Evolutionary conservation across 2,797 vertebrate species (phyloP).

Genomic region (Gallirallus australis): DNA sequence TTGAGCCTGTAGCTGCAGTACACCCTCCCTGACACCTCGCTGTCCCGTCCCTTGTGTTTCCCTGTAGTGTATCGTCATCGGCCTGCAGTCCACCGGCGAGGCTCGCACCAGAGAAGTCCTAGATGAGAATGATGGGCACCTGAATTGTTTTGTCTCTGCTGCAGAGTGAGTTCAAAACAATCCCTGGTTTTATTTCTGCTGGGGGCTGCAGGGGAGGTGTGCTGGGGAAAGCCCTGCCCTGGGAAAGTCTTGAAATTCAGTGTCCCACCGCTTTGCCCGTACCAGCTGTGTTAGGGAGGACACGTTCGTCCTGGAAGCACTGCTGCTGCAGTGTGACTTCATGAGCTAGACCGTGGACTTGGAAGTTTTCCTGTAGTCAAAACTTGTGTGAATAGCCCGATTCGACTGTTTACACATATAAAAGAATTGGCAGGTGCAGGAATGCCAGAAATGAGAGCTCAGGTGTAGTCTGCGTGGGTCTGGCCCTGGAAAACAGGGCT

Average conservation of each 20-base stretch:
- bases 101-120: conserved; percentile 96
- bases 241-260: background rate
- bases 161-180: conserved; percentile 78
- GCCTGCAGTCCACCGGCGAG: conserved; percentile 98
- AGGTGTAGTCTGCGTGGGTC: background rate
- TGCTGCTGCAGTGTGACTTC: background rate
- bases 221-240: background rate
- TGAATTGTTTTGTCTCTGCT: conserved; percentile 96
- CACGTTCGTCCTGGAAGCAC: background rate
- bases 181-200: background rate
- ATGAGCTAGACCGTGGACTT: background rate
- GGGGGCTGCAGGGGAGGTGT: background rate
- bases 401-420: fast-evolving
- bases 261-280: background rate
- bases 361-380: background rate
- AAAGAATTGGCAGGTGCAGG: background rate
- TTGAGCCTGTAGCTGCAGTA: background rate
- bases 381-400: background rate
- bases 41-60: background rate
- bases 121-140: conserved; percentile 93
- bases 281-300: background rate
- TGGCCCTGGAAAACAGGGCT: background rate
- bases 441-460: background rate
- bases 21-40: background rate
- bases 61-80: conserved; percentile 90